Conservation (phyloP, 1,140 invertebrate genomes). For the Hetaerina americana region DNA sequence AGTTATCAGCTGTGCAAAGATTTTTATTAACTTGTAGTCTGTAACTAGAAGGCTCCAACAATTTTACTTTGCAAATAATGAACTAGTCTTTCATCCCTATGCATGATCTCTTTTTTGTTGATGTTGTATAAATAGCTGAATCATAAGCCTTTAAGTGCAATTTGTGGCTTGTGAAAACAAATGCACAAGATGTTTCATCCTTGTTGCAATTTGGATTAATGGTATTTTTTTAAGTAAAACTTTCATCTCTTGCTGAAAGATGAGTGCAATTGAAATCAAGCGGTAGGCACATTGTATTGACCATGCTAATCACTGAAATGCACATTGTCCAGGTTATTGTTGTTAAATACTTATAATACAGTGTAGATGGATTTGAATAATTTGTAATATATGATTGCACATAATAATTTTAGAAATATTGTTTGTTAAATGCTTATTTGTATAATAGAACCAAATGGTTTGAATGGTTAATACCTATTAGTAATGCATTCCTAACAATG, state of each 20-base stretch:
- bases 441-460: too few species aligned
- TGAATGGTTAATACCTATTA: too few species aligned
- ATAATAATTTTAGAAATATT: background rate
- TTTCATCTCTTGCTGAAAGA: background rate
- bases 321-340: background rate
- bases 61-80: too few species aligned
- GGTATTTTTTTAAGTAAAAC: background rate
- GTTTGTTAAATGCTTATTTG: background rate
- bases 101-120: background rate
- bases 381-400: background rate
- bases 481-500: too few species aligned
- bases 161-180: background rate
- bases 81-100: too few species aligned
- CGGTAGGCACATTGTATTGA: background rate
- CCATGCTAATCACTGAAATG: background rate
- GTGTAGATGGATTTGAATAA: background rate
- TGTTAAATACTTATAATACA: background rate
- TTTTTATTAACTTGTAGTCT: too few species aligned
- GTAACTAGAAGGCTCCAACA: too few species aligned
- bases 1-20: too few species aligned
- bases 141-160: background rate
- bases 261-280: background rate
- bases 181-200: background rate
- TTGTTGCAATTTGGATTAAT: background rate
- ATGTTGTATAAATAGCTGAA: background rate